Conservation (phyloP, 2,113 vertebrate species). For the Tragelaphus imberbis region DNA sequence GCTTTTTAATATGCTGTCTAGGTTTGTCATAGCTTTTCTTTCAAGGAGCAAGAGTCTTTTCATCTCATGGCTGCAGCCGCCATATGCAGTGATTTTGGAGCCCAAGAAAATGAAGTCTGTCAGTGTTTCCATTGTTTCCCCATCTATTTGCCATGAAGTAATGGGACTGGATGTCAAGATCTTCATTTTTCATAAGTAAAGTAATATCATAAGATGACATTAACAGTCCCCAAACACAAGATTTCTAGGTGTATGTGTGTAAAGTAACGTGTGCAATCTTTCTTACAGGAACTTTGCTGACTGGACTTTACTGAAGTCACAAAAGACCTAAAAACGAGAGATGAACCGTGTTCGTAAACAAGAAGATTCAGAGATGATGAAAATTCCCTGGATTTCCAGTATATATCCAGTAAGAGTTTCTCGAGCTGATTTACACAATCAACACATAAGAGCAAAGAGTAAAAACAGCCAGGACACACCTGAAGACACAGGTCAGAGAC, state of each 20-base stretch:
- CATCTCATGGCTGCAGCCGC: neutral
- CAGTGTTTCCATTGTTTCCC: neutral
- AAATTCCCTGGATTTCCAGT: neutral
- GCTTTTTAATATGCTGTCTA: neutral
- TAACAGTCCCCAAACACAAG: neutral
- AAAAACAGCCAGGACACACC: neutral
- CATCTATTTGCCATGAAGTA: neutral
- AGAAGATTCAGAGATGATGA: neutral
- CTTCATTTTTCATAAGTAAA: neutral
- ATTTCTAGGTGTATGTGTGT: accelerated
- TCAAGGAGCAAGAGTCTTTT: neutral
- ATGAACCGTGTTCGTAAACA: too few species aligned
- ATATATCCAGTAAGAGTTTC: neutral
- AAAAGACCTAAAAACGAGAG: neutral
- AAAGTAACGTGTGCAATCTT: accelerated
- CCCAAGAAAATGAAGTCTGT: neutral
- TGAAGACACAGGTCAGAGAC: neutral
- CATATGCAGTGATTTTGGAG: neutral
- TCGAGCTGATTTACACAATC: neutral
- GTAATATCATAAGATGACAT: neutral
- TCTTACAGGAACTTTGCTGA: neutral
- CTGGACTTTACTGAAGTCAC: neutral
- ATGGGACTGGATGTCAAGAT: neutral
- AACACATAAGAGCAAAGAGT: neutral
- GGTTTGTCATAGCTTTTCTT: neutral